Conservation (phyloP, 2,797 vertebrate genomes). For the Sarcoramphus papa region DNA sequence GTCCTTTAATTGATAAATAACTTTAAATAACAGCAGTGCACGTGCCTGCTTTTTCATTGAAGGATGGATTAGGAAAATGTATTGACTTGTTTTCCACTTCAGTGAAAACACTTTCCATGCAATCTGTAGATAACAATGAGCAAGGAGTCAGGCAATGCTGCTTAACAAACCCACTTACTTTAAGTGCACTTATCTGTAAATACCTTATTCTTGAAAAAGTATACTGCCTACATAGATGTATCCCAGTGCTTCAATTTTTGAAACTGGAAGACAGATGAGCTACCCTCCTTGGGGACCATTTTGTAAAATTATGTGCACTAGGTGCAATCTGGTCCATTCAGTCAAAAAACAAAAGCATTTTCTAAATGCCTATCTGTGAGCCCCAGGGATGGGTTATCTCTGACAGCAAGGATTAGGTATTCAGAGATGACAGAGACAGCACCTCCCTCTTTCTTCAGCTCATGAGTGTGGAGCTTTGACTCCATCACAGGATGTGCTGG, state of each 20-base stretch:
- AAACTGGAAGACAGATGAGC: background rate
- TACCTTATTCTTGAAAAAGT: background rate
- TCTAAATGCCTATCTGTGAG: background rate
- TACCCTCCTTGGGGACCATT: background rate
- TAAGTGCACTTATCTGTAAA: constrained; percentile 30
- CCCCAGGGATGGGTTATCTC: background rate
- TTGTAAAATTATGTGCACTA: background rate
- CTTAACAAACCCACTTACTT: constrained; percentile 9
- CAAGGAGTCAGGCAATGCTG: background rate
- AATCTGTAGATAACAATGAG: background rate
- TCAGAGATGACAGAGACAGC: background rate
- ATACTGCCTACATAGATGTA: background rate
- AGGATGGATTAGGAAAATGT: background rate
- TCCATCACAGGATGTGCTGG: background rate
- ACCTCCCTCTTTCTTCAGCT: background rate
- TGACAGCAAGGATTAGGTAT: background rate
- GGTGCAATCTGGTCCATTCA: background rate
- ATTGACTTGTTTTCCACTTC: background rate
- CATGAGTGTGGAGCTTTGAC: background rate
- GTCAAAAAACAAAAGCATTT: background rate
- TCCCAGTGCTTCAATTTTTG: background rate
- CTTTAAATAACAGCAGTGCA: background rate
- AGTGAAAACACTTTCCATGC: background rate
- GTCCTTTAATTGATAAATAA: background rate
- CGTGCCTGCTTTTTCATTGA: background rate